Evolutionary conservation across 2,797 vertebrate species (phyloP), one percentile per base, ranked within the genome.

Genomic region (Pantherophis alleghaniensis): DNA sequence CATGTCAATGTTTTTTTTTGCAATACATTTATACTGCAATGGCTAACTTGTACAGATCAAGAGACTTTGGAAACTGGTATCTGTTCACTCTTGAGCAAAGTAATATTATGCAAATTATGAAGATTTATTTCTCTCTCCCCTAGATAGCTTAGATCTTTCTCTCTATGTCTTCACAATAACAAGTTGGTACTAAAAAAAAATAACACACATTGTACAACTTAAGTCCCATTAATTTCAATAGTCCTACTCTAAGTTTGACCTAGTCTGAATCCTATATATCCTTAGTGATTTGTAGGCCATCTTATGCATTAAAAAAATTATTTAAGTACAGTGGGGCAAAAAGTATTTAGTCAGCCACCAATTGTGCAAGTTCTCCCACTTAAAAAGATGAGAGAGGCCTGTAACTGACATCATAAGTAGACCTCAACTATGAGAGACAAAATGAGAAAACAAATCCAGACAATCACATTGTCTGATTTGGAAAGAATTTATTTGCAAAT

Each of bases 41-140:
- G 42, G 37, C 32, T 94, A 11, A 95, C 47, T n/a, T 53, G 28
- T 18, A 90, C 20, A 92, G 11, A 57, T 26, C 51, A 88, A 9
- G 42, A 79, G 14, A 37, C 13, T 83, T 55, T 88, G 56, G 10
- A 47, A 83, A 88, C 4, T 37, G 83, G 60, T 13, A 83, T 59
- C 42, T 88, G 37, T 32, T 93, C 55, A 0, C 28, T 88, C 56
- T 47, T 91, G 14, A 63, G 0, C 12, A 88, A 93, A 79, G 26
- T 47, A 93, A 74, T 22, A 51, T 55, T 24, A 93, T 2, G 59
- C 79, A 94, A 63, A 93, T 89, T 79, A 88, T 55, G 51, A 47
- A 92, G 13, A 63, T 24, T 7, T 42, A 56, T 51, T 20, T 51
- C 11, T 13, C 11, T 79, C 37, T 59, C 74, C 22, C 12, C 47